Percentiles rank a stretch among this genome's conserved stretches.
Evolutionary conservation across 2,113 vertebrate genomes (phyloP).

Genomic region (Tychaedon coryphoeus): DNA sequence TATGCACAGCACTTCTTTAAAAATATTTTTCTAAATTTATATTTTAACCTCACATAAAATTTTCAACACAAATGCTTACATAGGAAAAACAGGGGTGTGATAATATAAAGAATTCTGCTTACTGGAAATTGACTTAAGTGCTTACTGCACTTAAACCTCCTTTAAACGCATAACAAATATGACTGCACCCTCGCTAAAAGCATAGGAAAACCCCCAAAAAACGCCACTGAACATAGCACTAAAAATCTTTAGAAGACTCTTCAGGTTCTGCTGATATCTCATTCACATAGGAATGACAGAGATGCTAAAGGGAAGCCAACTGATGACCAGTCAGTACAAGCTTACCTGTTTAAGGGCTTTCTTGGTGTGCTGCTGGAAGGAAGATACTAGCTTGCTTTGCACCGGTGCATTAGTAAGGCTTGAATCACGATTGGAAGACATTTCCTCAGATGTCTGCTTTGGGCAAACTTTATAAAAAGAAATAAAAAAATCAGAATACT

Average conservation of each 20-base stretch:
- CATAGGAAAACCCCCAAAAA: not conserved
- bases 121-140: not conserved
- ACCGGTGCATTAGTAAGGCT: constrained; percentile 75
- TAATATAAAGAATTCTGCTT: not conserved
- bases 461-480: constrained; percentile 73
- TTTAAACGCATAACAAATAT: not conserved
- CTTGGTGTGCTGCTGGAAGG: constrained; percentile 87
- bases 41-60: not conserved
- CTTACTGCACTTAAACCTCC: not conserved
- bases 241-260: not conserved
- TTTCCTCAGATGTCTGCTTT: constrained; percentile 79
- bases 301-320: not conserved
- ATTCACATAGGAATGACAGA: not conserved
- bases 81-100: not conserved
- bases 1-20: not conserved
- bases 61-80: not conserved
- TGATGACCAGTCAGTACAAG: not conserved
- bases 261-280: not conserved
- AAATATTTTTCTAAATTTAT: not conserved
- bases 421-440: constrained; percentile 77
- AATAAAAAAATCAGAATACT: constrained; percentile 56
- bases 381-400: constrained; percentile 84
- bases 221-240: not conserved
- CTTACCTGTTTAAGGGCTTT: constrained; percentile 88
- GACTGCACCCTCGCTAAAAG: not conserved